Evolutionary conservation across 2,888 invertebrate genomes (phyloP), one percentile per base, ranked within the genome.

Genomic region (Tethea ocularis): DNA sequence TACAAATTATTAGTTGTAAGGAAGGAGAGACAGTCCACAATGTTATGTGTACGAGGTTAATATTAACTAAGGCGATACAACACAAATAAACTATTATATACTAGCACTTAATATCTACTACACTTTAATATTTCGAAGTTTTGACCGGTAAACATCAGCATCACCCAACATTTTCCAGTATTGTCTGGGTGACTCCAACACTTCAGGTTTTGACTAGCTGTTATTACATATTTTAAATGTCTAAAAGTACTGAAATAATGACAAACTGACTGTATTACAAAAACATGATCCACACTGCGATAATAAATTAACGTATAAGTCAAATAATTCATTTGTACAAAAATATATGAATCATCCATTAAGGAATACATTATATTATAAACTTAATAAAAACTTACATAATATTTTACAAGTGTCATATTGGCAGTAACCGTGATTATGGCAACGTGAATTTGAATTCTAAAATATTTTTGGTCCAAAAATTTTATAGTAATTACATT

Each of bases 381-480:
- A 59, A 58, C 60, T 62, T 71, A 75, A 73, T 71, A 77, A 78
- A 77, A 76, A 69, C 62, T 69, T 73, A 73, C 63, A 70, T 74
- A 77, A 78, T 75, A 79, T 79, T 68, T 79, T 72, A 82, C 83
- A 85, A 88, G 87, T 90, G 89, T 91, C 89, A 89, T 89, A 88
- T 88, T 89, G 90, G 89, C 91, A 91, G 91, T 91, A 84, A 85
- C 75, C 80, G 82, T 86, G 84, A 84, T 84, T 89, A 92, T 92
- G 92, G 92, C 92, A 92, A 89, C 91, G 86, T 88, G 90, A 91
- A 91, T 91, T 89, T 89, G 89, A 83, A 82, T 88, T 88, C 84
- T 89, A 86, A 84, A 81, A 84, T 89, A 89, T 91, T 91, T 92
- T 92, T 92, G 92, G 92, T 91, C 92, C 92, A 87, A 91, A 84